phyloP scores from a whole-genome alignment of 1,140 invertebrate genomes.

The Drosophila varians region DNA sequence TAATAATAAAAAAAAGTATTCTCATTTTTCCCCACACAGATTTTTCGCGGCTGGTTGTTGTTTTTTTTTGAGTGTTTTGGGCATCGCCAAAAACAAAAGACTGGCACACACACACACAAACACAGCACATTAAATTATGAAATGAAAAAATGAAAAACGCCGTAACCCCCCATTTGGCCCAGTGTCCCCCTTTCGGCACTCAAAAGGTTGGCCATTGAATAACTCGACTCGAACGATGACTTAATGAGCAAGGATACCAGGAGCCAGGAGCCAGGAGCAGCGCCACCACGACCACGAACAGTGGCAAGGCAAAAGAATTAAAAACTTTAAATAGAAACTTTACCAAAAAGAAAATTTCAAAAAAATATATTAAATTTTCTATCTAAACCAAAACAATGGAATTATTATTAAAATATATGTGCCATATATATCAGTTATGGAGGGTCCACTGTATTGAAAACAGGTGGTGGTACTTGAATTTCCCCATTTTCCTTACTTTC shows the following conservation, averaged over 20 bases:
- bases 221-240: constrained; percentile 73
- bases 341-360: no score
- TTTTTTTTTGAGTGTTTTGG: constrained; percentile 64
- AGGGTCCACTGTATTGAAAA: constrained; percentile 1
- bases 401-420: no score
- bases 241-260: constrained; percentile 70
- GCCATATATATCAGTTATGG: no score
- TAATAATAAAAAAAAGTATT: constrained; percentile 27
- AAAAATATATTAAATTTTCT: neutral
- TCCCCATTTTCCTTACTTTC: constrained; percentile 3
- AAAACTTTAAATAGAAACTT: neutral
- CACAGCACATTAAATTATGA: constrained; percentile 75
- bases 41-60: constrained; percentile 52
- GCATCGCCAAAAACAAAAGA: constrained; percentile 74
- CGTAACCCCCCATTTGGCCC: constrained; percentile 4
- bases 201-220: constrained; percentile 79
- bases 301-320: no score
- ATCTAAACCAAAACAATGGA: no score
- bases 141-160: constrained; percentile 65
- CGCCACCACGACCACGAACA: no score
- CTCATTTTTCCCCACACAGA: constrained; percentile 51
- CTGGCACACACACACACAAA: constrained; percentile 17
- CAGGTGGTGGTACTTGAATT: neutral
- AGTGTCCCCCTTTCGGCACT: constrained; percentile 46
- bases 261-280: neutral